phyloP scores from a whole-genome alignment of 2,797 vertebrate genomes.

The Pogonophryne albipinna region DNA sequence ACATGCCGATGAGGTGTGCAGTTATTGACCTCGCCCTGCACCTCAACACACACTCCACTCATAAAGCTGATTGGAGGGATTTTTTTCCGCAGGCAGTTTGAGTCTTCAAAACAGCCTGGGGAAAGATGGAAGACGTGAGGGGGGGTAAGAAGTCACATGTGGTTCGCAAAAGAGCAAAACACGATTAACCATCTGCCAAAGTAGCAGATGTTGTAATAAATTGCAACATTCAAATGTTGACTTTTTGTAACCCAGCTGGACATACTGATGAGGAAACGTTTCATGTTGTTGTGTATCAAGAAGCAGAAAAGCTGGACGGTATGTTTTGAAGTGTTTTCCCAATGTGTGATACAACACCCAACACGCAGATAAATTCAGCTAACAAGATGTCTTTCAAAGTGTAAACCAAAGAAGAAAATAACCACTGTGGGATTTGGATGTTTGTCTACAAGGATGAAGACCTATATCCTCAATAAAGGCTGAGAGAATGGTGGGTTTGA shows the following conservation, averaged over 20 bases:
- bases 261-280: background rate
- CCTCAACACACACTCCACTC: slow-evolving; percentile 12
- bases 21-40: slow-evolving; percentile 21
- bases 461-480: background rate
- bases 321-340: slow-evolving; percentile 23
- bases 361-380: slow-evolving; percentile 3
- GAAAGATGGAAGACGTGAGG: slow-evolving; percentile 8
- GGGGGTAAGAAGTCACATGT: slow-evolving; percentile 4
- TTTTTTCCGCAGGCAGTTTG: slow-evolving; percentile 23
- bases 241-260: slow-evolving; percentile 40
- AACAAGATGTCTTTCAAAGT: slow-evolving; percentile 6
- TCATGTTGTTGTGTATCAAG: background rate
- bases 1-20: slow-evolving; percentile 5
- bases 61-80: slow-evolving; percentile 22
- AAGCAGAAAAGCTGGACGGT: background rate
- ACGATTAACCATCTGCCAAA: slow-evolving; percentile 45
- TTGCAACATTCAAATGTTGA: slow-evolving; percentile 39
- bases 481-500: background rate
- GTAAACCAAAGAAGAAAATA: slow-evolving; percentile 18
- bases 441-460: background rate
- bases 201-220: slow-evolving; percentile 54
- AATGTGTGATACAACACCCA: background rate
- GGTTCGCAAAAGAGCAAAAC: slow-evolving; percentile 38
- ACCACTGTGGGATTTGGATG: slow-evolving; percentile 1
- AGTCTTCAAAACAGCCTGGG: slow-evolving; percentile 43